Evolutionary conservation across 2,113 vertebrate genomes (phyloP).

Genomic region (Etia nguti): DNA sequence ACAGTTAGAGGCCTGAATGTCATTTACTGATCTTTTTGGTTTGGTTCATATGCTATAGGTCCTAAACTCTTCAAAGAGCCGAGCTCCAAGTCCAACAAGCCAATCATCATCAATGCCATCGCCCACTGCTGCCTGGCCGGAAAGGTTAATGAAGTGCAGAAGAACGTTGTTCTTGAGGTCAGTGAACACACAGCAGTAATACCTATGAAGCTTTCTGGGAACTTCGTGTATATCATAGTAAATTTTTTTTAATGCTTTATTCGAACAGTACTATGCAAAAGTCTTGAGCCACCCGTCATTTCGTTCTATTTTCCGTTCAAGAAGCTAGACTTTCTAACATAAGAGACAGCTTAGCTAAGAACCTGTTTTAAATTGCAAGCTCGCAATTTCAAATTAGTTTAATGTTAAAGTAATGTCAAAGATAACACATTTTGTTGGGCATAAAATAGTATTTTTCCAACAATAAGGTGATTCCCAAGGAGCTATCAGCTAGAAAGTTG

Average conservation of each 20-base stretch:
- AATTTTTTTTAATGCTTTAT: neutral
- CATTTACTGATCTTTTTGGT: neutral
- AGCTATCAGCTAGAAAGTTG: neutral
- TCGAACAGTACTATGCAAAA: neutral
- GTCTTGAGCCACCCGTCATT: neutral
- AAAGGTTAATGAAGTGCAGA: conserved; percentile 90
- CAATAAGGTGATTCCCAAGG: neutral
- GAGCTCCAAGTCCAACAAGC: conserved; percentile 95
- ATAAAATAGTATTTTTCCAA: neutral
- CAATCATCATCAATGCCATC: conserved; percentile 92
- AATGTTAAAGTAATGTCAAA: neutral
- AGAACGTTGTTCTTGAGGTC: conserved; percentile 89
- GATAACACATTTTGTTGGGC: neutral
- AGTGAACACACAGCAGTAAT: conserved; percentile 17
- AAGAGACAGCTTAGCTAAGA: neutral
- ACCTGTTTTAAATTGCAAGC: neutral
- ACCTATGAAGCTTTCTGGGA: neutral
- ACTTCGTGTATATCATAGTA: neutral
- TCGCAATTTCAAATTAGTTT: neutral
- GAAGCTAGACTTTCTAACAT: neutral
- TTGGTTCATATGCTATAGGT: conserved; percentile 64
- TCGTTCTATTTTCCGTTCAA: neutral
- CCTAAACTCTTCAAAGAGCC: conserved; percentile 95
- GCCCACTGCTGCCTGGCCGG: conserved; percentile 95
- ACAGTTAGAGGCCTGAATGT: neutral